phyloP scores from a whole-genome alignment of 1,140 invertebrate species.

The Dolichoris vasculosae region DNA sequence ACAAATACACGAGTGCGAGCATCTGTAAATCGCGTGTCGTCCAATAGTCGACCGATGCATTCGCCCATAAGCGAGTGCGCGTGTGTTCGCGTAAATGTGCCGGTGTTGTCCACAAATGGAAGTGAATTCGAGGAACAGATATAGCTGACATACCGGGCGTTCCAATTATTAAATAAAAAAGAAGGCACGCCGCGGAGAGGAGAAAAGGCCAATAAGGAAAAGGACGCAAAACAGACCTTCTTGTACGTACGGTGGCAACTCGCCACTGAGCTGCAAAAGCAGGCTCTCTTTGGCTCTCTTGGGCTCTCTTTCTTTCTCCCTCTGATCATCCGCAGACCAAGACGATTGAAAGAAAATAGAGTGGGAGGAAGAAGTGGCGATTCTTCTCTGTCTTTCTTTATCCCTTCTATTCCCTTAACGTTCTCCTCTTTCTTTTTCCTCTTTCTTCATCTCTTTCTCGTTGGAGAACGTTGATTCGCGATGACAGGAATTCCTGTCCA shows the following conservation, averaged over 20 bases:
- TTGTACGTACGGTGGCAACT: conserved; percentile 19
- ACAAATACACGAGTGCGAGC: conserved; percentile 9
- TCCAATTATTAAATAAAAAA: conserved; percentile 68
- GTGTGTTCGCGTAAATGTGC: conserved; percentile 6
- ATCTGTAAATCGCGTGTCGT: conserved; percentile 47
- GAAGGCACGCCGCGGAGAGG: conserved; percentile 54
- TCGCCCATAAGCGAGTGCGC: background rate
- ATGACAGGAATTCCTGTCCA: conserved; percentile 63
- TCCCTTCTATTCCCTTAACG: conserved; percentile 19
- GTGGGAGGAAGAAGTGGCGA: conserved; percentile 54
- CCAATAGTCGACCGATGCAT: background rate
- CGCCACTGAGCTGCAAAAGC: conserved; percentile 35
- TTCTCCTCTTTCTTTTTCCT: conserved; percentile 44
- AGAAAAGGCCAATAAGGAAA: conserved; percentile 53
- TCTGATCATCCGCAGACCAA: background rate
- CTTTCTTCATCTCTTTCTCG: conserved; percentile 49
- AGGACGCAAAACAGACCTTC: conserved; percentile 59
- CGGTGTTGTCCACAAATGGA: conserved; percentile 61
- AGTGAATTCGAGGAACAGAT: conserved; percentile 65
- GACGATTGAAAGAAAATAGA: conserved; percentile 34
- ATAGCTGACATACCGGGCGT: conserved; percentile 64
- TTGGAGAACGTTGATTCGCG: conserved; percentile 61
- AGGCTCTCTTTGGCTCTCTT: background rate
- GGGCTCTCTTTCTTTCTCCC: conserved; percentile 21
- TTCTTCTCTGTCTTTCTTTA: conserved; percentile 36